A percentile compares a stretch with the other conserved stretches of the same genome.
phyloP scores from a whole-genome alignment of 2,888 invertebrate genomes.

The Kuschelorhynchus macadamiae region DNA sequence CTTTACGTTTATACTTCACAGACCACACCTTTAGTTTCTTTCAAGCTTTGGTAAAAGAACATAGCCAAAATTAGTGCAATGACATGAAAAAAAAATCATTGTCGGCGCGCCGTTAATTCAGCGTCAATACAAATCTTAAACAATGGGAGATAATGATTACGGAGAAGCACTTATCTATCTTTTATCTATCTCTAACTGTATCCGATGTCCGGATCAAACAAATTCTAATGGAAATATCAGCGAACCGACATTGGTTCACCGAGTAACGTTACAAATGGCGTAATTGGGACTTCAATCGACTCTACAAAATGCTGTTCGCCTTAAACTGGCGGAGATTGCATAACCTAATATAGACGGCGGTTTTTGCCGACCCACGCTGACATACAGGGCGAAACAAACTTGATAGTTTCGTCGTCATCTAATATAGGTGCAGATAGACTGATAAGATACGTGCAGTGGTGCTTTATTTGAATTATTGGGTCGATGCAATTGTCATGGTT shows the following conservation, averaged over 20 bases:
- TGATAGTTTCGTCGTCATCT: not conserved
- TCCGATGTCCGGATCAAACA: conserved; percentile 18
- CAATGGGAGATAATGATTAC: conserved; percentile 16
- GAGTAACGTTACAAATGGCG: conserved; percentile 52
- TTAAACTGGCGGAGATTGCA: conserved; percentile 53
- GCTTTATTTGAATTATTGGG: not conserved
- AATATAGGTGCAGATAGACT: too few species aligned
- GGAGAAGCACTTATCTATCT: conserved; percentile 24
- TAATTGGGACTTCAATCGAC: conserved; percentile 52
- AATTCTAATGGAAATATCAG: conserved; percentile 33
- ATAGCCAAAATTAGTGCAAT: not conserved
- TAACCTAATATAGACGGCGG: conserved; percentile 59
- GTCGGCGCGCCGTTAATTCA: not conserved
- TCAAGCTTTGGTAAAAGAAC: too few species aligned
- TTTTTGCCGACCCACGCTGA: conserved; percentile 52
- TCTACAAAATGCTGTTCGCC: conserved; percentile 51
- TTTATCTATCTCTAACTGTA: conserved; percentile 37
- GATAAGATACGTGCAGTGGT: too few species aligned
- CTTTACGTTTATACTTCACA: too few species aligned
- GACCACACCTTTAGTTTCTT: too few species aligned
- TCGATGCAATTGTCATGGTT: too few species aligned
- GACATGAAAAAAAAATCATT: not conserved
- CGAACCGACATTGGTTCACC: conserved; percentile 37
- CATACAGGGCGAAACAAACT: conserved; percentile 24
- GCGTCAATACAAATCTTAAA: not conserved